These are phyloP conservation scores for Campoletis sonorensis DNA, from an alignment of 1,140 invertebrate species.

Conservation along the genomic window DNA sequence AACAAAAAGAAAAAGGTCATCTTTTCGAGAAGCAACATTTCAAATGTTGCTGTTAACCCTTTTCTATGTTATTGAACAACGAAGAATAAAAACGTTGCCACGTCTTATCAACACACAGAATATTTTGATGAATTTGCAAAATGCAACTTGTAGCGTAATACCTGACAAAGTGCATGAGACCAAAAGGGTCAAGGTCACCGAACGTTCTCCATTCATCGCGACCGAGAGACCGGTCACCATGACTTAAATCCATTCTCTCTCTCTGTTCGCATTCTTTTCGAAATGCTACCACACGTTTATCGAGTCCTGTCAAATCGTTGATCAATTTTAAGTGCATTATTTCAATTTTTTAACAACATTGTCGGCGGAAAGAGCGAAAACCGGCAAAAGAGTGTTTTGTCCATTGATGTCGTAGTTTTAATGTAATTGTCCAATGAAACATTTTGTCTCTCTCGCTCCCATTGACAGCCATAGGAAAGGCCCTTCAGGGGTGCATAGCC, in stretches of 20 bases:
- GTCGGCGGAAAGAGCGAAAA: too few relatives aligned
- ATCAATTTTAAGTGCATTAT: neutral
- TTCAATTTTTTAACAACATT: neutral
- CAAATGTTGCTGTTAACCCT: too few relatives aligned
- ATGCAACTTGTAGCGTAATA: slow-evolving; percentile 31
- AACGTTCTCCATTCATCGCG: neutral
- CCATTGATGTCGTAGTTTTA: neutral
- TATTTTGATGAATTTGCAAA: neutral
- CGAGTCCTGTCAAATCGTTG: too few relatives aligned
- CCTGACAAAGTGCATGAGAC: neutral
- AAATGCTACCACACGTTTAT: neutral
- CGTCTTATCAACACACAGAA: too few relatives aligned
- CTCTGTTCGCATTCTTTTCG: neutral
- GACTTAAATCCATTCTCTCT: neutral
- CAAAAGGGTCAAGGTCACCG: neutral
- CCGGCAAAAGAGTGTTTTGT: too few relatives aligned
- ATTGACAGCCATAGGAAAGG: neutral
- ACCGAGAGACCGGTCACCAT: neutral
- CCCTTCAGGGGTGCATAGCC: neutral
- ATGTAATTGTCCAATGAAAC: too few relatives aligned
- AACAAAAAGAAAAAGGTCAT: too few relatives aligned
- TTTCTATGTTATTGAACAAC: too few relatives aligned
- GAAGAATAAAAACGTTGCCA: too few relatives aligned
- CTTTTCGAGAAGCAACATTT: too few relatives aligned
- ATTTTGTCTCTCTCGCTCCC: slow-evolving; percentile 13